Conservation (phyloP, 2,113 vertebrate species). For the Muntiacus muntjak region DNA sequence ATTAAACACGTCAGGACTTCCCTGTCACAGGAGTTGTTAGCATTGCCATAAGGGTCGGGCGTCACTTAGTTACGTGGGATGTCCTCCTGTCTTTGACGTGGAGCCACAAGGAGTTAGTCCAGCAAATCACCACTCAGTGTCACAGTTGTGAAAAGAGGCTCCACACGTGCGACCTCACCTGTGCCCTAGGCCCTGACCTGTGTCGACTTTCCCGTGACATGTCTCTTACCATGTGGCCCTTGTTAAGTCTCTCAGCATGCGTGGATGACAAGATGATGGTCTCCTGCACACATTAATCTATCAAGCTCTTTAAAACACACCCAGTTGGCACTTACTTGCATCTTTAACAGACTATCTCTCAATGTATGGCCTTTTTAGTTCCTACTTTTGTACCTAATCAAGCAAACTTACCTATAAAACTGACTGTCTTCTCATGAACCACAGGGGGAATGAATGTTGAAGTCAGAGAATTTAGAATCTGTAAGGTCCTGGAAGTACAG, state of each 20-base stretch:
- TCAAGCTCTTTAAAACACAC: too few relatives aligned
- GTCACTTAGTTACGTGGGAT: too few relatives aligned
- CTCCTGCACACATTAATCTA: accelerated
- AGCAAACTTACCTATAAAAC: neutral
- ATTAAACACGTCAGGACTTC: accelerated
- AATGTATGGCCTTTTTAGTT: neutral
- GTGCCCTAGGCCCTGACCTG: neutral
- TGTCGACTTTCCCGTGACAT: neutral
- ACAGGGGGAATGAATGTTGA: too few relatives aligned
- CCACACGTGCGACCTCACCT: accelerated
- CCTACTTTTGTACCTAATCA: neutral
- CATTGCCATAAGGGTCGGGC: accelerated
- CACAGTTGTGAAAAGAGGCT: neutral
- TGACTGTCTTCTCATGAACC: neutral
- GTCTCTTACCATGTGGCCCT: too few relatives aligned
- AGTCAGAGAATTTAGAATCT: neutral
- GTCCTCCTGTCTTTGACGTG: too few relatives aligned
- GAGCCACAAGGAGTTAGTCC: too few relatives aligned
- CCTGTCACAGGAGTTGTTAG: accelerated
- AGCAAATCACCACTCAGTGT: neutral
- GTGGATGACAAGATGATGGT: neutral
- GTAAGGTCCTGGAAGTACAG: too few relatives aligned
- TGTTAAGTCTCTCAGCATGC: neutral
- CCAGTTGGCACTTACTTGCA: neutral
- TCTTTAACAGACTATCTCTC: neutral